Percentiles rank a stretch among this genome's conserved stretches.
phyloP scores from a whole-genome alignment of 1,140 invertebrate genomes.

The Drosophila pachea region DNA sequence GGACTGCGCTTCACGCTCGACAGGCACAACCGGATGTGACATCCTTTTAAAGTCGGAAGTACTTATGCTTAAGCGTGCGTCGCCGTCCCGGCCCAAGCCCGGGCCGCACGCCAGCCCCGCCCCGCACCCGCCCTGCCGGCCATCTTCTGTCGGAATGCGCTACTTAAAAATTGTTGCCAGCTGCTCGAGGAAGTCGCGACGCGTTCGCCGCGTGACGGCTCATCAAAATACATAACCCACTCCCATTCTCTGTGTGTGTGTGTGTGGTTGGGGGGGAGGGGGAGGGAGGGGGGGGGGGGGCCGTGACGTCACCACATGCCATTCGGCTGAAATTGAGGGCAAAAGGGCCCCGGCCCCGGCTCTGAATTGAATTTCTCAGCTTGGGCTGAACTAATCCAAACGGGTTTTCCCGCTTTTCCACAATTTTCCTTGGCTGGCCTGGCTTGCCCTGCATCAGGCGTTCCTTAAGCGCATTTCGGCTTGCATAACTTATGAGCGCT shows the following conservation, averaged over 20 bases:
- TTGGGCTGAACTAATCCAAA: background rate
- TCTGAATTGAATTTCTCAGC: background rate
- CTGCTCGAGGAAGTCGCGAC: slow-evolving; percentile 4
- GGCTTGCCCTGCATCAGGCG: background rate
- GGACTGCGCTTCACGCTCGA: slow-evolving; percentile 74
- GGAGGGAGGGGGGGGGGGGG: no score
- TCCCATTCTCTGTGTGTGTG: background rate
- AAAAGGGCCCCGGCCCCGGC: background rate
- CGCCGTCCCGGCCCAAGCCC: slow-evolving; percentile 38
- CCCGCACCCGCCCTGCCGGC: background rate
- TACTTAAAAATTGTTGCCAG: slow-evolving; percentile 70
- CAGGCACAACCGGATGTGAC: slow-evolving; percentile 76
- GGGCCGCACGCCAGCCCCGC: background rate
- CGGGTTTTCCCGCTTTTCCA: background rate
- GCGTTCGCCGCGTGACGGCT: slow-evolving; percentile 7
- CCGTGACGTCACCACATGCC: slow-evolving; percentile 16
- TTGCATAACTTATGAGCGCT: slow-evolving; percentile 1
- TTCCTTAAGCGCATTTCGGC: background rate
- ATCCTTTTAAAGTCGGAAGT: slow-evolving; percentile 79
- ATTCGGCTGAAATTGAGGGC: background rate
- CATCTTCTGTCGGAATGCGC: slow-evolving; percentile 59
- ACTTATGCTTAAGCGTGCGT: slow-evolving; percentile 78
- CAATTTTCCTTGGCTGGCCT: background rate
- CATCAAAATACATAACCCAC: slow-evolving; percentile 26
- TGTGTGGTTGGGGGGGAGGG: no score